These are phyloP conservation scores for Athalia circularis DNA, from an alignment of 2,888 invertebrate species.

Conservation along the genomic window DNA sequence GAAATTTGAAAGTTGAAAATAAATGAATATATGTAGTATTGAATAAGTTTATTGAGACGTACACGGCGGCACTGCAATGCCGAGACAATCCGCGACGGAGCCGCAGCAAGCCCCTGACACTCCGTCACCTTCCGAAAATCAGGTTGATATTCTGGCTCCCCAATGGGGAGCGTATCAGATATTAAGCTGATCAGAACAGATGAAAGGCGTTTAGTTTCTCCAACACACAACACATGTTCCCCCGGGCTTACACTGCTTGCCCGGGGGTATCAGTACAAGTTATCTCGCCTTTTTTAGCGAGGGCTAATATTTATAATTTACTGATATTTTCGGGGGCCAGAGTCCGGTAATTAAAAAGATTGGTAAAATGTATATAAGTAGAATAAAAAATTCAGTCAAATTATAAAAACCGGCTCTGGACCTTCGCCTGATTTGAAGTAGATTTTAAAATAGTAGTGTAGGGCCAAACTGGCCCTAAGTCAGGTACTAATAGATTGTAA, in stretches of 20 bases:
- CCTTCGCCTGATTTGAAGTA: neutral
- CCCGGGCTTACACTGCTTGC: slow-evolving; percentile 4
- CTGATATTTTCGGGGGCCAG: too few relatives aligned
- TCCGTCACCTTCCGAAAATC: slow-evolving; percentile 77
- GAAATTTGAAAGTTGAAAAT: too few relatives aligned
- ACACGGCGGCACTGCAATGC: slow-evolving; percentile 82
- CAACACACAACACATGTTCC: slow-evolving; percentile 10
- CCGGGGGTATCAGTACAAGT: neutral
- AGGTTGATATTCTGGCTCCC: slow-evolving; percentile 73
- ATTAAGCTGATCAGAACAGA: slow-evolving; percentile 34
- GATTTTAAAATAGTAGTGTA: neutral
- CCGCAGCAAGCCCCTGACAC: slow-evolving; percentile 73
- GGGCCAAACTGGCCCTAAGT: neutral
- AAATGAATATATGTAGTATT: too few relatives aligned
- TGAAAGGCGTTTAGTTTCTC: neutral
- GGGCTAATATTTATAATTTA: neutral
- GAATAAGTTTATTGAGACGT: too few relatives aligned
- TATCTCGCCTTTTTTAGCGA: neutral
- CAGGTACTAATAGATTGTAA: neutral
- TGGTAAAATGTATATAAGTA: too few relatives aligned
- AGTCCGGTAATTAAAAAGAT: too few relatives aligned
- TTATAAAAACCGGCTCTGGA: neutral
- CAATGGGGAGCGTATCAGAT: slow-evolving; percentile 61
- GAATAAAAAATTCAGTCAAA: neutral
- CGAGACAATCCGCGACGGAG: slow-evolving; percentile 81